A percentile compares a stretch with the other conserved stretches of the same genome.
phyloP scores from a whole-genome alignment of 2,888 invertebrate species.

The Diogma glabrata region DNA sequence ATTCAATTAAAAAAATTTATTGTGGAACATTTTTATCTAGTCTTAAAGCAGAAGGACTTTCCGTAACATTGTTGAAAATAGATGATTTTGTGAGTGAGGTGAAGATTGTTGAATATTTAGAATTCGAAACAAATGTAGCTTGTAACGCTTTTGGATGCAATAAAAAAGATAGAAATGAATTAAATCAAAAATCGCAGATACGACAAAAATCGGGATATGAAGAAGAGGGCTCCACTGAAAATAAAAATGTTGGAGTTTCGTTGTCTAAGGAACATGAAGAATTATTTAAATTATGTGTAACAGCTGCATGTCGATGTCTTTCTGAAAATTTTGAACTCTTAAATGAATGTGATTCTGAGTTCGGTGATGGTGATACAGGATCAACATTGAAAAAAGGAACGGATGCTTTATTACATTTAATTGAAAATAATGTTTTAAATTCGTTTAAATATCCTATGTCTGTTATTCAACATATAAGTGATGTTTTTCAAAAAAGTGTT shows the following conservation, averaged over 20 bases:
- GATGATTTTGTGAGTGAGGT: slow-evolving; percentile 27
- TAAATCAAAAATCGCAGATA: background rate
- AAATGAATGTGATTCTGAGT: slow-evolving; percentile 55
- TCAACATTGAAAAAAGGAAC: background rate
- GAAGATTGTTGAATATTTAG: slow-evolving; percentile 7
- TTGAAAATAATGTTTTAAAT: background rate
- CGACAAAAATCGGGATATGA: background rate
- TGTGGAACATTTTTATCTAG: slow-evolving; percentile 54
- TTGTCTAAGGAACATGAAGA: background rate
- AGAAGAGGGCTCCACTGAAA: background rate
- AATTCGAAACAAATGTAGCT: background rate
- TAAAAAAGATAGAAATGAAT: background rate
- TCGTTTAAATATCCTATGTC: slow-evolving; percentile 32
- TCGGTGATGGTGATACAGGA: slow-evolving; percentile 69
- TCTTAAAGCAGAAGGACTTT: slow-evolving; percentile 65
- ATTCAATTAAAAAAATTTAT: background rate
- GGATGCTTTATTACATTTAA: background rate
- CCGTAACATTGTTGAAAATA: slow-evolving; percentile 55
- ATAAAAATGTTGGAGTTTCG: no score
- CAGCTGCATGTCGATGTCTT: slow-evolving; percentile 34
- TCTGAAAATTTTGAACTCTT: slow-evolving; percentile 41
- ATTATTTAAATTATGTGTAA: background rate
- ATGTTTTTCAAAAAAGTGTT: slow-evolving; percentile 43
- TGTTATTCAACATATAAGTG: slow-evolving; percentile 41
- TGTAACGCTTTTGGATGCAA: slow-evolving; percentile 6